These are phyloP conservation scores for Oxygymnocypris stewartii DNA, from an alignment of 2,113 vertebrate genomes.

Conservation along the genomic window DNA sequence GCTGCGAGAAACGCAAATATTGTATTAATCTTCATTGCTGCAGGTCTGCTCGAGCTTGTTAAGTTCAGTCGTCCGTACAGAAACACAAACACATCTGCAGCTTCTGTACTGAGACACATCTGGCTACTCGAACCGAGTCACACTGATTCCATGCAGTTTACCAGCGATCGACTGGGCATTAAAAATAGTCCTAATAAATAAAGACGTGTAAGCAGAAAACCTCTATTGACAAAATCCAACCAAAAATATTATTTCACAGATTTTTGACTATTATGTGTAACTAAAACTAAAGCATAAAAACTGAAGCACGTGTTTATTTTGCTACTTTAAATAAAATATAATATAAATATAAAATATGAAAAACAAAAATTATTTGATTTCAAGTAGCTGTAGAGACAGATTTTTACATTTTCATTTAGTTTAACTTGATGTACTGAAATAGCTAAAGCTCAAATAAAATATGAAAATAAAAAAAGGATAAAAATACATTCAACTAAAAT, in stretches of 20 bases:
- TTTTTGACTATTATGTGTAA: no score
- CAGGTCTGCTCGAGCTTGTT: background rate
- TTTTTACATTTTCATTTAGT: no score
- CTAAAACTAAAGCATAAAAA: background rate
- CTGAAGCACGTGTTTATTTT: background rate
- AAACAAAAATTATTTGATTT: no score
- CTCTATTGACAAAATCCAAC: no score
- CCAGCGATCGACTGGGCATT: no score
- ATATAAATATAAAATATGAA: background rate
- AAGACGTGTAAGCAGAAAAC: no score
- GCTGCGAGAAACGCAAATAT: constrained; percentile 16
- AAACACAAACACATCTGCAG: constrained; percentile 24
- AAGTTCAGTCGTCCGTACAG: constrained; percentile 7
- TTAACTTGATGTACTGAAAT: no score
- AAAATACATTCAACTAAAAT: no score
- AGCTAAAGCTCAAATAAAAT: background rate
- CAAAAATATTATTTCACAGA: no score
- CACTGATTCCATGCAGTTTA: background rate
- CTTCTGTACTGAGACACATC: background rate
- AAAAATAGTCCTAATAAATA: no score
- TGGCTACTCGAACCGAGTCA: background rate
- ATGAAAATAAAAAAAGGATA: no score
- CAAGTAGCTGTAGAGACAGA: no score
- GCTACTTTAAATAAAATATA: background rate
- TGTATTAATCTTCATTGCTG: constrained; percentile 10